A percentile compares a stretch with the other conserved stretches of the same genome.
Evolutionary conservation across 2,797 vertebrate genomes (phyloP).

Genomic region (Pantherophis alleghaniensis): DNA sequence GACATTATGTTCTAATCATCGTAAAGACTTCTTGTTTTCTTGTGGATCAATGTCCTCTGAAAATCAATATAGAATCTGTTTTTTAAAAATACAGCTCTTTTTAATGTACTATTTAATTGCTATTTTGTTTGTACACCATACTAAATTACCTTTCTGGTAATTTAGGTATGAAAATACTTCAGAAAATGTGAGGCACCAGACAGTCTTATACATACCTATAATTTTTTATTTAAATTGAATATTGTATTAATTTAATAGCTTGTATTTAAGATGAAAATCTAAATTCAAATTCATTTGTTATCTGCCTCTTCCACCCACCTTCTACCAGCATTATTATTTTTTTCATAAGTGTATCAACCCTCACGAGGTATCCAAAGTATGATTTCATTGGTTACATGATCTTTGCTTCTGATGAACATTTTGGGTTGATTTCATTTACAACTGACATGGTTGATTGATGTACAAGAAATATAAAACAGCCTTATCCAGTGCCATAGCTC

Average conservation of each 20-base stretch:
- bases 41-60: slow-evolving; percentile 34
- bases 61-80: slow-evolving; percentile 24
- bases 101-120: slow-evolving; percentile 36
- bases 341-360: background rate
- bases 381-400: background rate
- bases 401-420: background rate
- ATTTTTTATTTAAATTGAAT: background rate
- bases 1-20: slow-evolving; percentile 44
- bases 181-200: background rate
- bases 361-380: background rate
- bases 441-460: background rate
- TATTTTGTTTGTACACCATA: slow-evolving; percentile 7
- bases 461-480: background rate
- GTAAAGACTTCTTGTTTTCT: slow-evolving; percentile 46
- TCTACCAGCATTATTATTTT: background rate
- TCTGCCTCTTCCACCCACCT: background rate
- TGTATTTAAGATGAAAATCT: background rate
- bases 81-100: slow-evolving; percentile 30
- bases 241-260: background rate
- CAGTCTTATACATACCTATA: no score
- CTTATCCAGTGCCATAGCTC: background rate
- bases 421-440: background rate
- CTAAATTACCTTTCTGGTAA: background rate
- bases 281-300: background rate
- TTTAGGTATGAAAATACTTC: background rate